Base-by-base conservation (phyloP, 2,888 invertebrate species). In the Agapostemon virescens region DNA sequence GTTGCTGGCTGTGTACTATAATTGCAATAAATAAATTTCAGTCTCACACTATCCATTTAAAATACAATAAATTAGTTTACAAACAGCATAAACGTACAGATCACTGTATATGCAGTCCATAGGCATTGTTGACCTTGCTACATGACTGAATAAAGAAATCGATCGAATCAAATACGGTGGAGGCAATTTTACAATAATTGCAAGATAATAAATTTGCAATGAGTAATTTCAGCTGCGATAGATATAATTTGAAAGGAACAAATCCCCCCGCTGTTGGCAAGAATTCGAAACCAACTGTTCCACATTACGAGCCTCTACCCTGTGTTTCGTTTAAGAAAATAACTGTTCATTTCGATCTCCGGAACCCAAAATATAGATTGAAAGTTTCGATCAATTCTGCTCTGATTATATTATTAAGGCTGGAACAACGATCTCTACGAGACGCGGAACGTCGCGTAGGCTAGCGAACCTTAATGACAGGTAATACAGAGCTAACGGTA, bases 401-500 rank as follows among this genome's bases (percentile, higher is more conserved):
- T 49, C 49, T 4, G n/a, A 49, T 49, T n/a, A 49, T 49, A 49
- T 49, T 49, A n/a, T 49, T 49, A 49, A 49, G 9, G 49, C 3
- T 11, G n/a, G 49, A 49, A 49, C 11, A 49, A n/a, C 49, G 11
- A n/a, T 49, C 49, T n/a, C n/a, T 49, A n/a, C 49, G n/a, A 23
- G n/a, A 49, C 2, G n/a, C n/a, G n/a, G 49, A 49, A n/a, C 49
- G 49, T n/a, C 49, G 49, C 49, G n/a, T 49, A 49, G 49, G 49
- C 49, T 49, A 15, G 55, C 3, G 23, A 23, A 55, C 23, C 23
- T 55, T 55, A 55, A 55, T 26, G 52, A 55, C 52, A 26, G 52
- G 52, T 26, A 55, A 55, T 58, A 30, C 30, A 26, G 38, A 67
- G 55, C 71, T 77, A 79, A 72, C 79, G 78, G 68, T 72, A 68